phyloP scores from a whole-genome alignment of 2,797 vertebrate species.

The Australoheros facetus region DNA sequence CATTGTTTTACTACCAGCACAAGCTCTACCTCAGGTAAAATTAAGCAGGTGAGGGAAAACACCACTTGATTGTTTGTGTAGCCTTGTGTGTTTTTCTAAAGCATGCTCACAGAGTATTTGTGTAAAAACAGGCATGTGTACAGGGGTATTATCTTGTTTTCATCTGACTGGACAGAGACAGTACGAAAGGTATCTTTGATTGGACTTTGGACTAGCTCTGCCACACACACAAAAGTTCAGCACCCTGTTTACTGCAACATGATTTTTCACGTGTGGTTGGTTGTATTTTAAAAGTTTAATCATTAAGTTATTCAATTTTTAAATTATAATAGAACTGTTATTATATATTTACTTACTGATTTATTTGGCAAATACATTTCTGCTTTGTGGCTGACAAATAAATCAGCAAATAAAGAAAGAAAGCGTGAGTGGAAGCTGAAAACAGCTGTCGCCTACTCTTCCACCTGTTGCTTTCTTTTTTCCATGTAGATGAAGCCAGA shows the following conservation, averaged over 20 bases:
- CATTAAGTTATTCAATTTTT: neutral
- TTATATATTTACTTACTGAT: neutral
- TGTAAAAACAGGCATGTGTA: neutral
- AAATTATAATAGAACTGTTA: neutral
- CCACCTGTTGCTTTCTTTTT: conserved; percentile 11
- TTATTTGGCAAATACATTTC: neutral
- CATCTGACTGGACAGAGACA: neutral
- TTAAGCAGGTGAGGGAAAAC: neutral
- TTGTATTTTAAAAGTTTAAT: neutral
- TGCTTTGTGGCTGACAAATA: neutral
- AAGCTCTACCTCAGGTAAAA: neutral
- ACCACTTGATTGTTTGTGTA: neutral
- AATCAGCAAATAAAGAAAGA: neutral
- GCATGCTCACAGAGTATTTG: neutral
- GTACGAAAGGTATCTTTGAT: neutral
- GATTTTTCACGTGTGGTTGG: neutral
- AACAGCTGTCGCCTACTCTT: neutral
- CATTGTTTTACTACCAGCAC: neutral
- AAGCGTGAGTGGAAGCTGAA: neutral
- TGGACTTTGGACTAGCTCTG: neutral
- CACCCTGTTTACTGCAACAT: neutral
- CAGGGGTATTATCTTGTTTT: neutral
- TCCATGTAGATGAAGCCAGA: neutral
- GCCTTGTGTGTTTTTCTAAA: neutral
- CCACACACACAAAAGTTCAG: neutral